phyloP scores from a whole-genome alignment of 2,797 vertebrate genomes.

The Fistularia commersonii region DNA sequence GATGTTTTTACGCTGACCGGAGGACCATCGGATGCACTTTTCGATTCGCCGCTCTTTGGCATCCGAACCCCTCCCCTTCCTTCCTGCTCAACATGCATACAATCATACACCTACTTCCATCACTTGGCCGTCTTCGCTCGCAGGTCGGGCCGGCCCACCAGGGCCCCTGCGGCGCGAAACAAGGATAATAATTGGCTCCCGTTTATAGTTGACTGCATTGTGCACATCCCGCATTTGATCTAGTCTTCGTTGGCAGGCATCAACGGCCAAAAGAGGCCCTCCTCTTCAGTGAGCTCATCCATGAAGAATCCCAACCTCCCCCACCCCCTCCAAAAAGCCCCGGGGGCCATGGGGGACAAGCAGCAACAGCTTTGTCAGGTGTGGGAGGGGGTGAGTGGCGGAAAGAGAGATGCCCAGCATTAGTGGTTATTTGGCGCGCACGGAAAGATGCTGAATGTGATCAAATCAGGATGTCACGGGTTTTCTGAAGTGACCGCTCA shows the following conservation, averaged over 20 bases:
- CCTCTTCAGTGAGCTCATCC: conserved; percentile 42
- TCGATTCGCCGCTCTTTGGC: conserved; percentile 18
- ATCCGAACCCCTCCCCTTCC: conserved; percentile 10
- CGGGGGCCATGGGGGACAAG: conserved; percentile 13
- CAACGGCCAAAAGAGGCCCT: conserved; percentile 28
- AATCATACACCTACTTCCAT: conserved; percentile 4
- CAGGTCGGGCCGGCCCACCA: conserved; percentile 10
- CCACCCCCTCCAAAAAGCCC: too few species aligned
- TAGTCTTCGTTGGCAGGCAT: conserved; percentile 27
- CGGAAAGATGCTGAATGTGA: too few species aligned
- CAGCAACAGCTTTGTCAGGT: conserved; percentile 34
- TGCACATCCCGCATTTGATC: conserved; percentile 41
- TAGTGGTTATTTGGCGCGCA: too few species aligned
- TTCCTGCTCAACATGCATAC: background rate
- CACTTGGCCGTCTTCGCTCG: conserved; percentile 13
- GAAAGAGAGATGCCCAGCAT: too few species aligned
- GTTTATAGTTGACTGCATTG: conserved; percentile 47
- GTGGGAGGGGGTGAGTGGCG: background rate
- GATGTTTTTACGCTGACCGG: conserved; percentile 46
- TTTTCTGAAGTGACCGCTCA: too few species aligned
- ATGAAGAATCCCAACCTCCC: conserved; percentile 33
- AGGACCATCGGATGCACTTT: conserved; percentile 8
- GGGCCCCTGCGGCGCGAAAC: conserved; percentile 30
- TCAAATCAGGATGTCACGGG: too few species aligned
- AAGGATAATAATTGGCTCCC: conserved; percentile 59